Conservation (phyloP, 2,797 vertebrate species). For the Sylvilagus floridanus region DNA sequence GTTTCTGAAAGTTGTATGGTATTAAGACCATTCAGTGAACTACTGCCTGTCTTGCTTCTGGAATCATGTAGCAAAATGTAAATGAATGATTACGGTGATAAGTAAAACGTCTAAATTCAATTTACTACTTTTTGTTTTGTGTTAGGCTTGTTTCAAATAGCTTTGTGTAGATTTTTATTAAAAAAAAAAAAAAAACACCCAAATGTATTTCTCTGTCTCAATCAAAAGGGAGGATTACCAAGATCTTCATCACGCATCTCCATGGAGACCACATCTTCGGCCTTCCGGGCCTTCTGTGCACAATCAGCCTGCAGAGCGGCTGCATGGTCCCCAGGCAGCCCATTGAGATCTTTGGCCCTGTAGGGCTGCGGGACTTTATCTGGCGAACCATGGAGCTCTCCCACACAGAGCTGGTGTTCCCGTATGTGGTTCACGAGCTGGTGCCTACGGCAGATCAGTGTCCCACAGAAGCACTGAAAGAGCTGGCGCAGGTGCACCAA, state of each 20-base stretch:
- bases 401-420: constrained; percentile 92
- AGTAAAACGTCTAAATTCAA: constrained; percentile 25
- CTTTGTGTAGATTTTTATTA: constrained; percentile 3
- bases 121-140: neutral
- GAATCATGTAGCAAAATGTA: constrained; percentile 44
- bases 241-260: constrained; percentile 96
- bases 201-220: constrained; percentile 59
- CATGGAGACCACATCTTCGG: constrained; percentile 97
- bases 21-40: constrained; percentile 29
- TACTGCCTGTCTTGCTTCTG: constrained; percentile 47
- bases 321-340: constrained; percentile 80
- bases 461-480: constrained; percentile 89
- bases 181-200: constrained; percentile 53
- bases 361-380: constrained; percentile 92
- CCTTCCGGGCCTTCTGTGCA: constrained; percentile 96
- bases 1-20: constrained; percentile 17
- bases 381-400: constrained; percentile 92
- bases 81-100: constrained; percentile 23
- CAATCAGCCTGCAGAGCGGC: constrained; percentile 92
- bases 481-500: neutral
- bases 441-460: constrained; percentile 93
- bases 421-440: constrained; percentile 94
- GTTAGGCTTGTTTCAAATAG: constrained; percentile 16
- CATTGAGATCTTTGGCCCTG: constrained; percentile 94
- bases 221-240: constrained; percentile 93